Conservation (phyloP, 2,797 vertebrate genomes). For the Karalla daura region DNA sequence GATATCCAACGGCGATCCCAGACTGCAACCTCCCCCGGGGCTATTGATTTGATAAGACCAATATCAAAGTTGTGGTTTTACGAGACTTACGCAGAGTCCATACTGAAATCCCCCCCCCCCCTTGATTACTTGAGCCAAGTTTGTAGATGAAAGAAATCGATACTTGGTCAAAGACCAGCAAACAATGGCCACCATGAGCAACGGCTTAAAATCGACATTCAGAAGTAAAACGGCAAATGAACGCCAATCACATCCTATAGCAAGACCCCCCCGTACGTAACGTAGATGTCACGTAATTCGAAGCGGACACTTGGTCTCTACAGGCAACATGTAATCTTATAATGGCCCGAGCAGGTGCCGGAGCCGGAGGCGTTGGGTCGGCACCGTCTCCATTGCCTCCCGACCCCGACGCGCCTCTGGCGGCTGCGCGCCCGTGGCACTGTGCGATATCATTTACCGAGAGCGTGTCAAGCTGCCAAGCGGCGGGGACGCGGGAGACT, state of each 20-base stretch:
- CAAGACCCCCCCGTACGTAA: no score
- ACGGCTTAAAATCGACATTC: no score
- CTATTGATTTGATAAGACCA: slow-evolving; percentile 44
- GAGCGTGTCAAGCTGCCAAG: slow-evolving; percentile 35
- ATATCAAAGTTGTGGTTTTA: slow-evolving; percentile 48
- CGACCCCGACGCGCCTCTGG: slow-evolving; percentile 14
- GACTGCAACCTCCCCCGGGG: slow-evolving; percentile 15
- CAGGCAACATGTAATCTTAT: slow-evolving; percentile 29
- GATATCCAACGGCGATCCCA: slow-evolving; percentile 8
- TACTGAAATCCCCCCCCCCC: slow-evolving; percentile 3
- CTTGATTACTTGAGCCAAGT: background rate
- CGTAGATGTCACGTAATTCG: no score
- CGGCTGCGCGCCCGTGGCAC: slow-evolving; percentile 29
- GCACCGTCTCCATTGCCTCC: slow-evolving; percentile 28
- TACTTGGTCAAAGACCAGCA: background rate
- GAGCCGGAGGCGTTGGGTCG: background rate
- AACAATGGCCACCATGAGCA: background rate
- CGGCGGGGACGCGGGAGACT: slow-evolving; percentile 21
- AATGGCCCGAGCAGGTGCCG: slow-evolving; percentile 15
- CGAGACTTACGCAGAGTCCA: slow-evolving; percentile 17
- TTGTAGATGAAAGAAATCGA: background rate
- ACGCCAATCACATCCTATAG: no score
- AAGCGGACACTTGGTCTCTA: no score
- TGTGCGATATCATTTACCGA: slow-evolving; percentile 39
- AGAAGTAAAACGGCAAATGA: no score